Base-by-base conservation (phyloP, 2,888 invertebrate species). In the Caradrina clavipalpis region DNA sequence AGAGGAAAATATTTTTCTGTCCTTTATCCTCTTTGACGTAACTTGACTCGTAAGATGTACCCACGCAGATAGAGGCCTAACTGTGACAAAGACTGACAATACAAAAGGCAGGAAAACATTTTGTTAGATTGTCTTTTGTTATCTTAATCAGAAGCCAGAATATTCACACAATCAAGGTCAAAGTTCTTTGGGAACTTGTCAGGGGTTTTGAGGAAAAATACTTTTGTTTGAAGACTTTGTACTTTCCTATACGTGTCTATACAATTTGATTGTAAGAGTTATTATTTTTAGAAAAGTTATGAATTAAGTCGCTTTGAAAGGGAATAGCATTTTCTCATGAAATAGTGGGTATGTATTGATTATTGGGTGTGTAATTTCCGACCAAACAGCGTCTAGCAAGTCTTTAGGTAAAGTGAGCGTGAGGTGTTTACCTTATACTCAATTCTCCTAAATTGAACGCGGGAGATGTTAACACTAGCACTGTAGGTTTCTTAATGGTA, bases 11-110 rank as follows among this genome's bases (percentile, higher is more conserved):
- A 59, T 72, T 39, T 70, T 49, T 65, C 31, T 39, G 11, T 8
- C 21, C 6, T 62, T 76, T 74, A 69, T 67, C 53, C 50, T 54
- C 51, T 77, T 81, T 77, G 74, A 80, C 66, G 64, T 73, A 73
- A 69, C 69, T 80, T 80, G 83, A 80, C 62, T 80, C 21, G 55
- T 67, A 61, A 77, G 66, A 63, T 56, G 35, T 59, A 61, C 45
- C 17, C 6, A 45, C 55, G 57, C 21, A 56, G 56, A 79, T 72
- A 54, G 22, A 61, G 70, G 54, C 31, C 49, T 54, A 57, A 58
- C 21, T 53, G 47, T 22, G 72, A 72, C 50, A 61, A 51, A 70
- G 51, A 69, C 35, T 63, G 55, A 61, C 53, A 63, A 59, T 64
- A 71, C 47, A 53, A 22, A 68, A 63, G 56, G 5, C 49, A 69